phyloP scores from a whole-genome alignment of 2,113 vertebrate genomes.

The Oryzias curvinotus region DNA sequence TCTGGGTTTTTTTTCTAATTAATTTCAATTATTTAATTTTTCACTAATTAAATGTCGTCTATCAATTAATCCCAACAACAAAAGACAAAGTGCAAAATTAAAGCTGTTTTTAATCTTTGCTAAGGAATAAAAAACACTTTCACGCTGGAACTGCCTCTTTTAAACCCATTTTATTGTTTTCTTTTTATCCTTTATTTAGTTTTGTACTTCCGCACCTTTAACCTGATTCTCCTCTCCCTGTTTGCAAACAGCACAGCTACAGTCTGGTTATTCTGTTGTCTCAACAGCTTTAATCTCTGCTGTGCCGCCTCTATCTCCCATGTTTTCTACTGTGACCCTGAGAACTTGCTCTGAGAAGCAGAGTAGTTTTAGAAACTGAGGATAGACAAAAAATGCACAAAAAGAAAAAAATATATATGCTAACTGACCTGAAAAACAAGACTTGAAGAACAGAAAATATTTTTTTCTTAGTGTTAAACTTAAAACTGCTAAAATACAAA shows the following conservation, averaged over 20 bases:
- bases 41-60: too few relatives aligned
- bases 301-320: neutral
- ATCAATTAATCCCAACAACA: too few relatives aligned
- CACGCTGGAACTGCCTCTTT: too few relatives aligned
- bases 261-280: conserved; percentile 30
- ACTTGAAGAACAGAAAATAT: neutral
- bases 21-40: too few relatives aligned
- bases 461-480: neutral
- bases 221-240: neutral
- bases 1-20: too few relatives aligned
- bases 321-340: neutral
- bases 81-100: too few relatives aligned
- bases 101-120: too few relatives aligned
- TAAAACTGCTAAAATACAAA: too few relatives aligned
- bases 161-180: neutral
- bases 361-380: too few relatives aligned
- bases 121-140: too few relatives aligned
- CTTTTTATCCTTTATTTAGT: neutral
- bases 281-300: conserved; percentile 28
- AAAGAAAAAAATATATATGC: too few relatives aligned
- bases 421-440: neutral
- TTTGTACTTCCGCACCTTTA: neutral
- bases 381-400: too few relatives aligned
- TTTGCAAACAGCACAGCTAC: conserved; percentile 10
- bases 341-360: neutral